Evolutionary conservation across 2,888 invertebrate species (phyloP).

Genomic region (Stictocephala bisonia): DNA sequence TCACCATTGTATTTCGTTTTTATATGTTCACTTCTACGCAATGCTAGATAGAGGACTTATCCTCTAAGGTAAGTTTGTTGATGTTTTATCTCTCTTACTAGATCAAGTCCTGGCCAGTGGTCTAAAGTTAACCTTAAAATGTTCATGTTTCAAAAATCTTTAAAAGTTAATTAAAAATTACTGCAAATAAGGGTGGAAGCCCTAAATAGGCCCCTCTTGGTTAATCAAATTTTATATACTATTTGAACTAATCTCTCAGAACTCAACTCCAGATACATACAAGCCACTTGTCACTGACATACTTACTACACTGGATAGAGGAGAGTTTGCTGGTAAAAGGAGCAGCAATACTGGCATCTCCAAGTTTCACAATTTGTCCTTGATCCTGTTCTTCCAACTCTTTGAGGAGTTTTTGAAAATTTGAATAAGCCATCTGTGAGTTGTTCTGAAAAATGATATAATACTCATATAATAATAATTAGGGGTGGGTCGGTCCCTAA

Average conservation of each 20-base stretch:
- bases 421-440: constrained; percentile 63
- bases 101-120: no score
- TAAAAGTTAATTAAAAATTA: no score
- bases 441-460: constrained; percentile 59
- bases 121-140: no score
- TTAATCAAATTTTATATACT: neutral
- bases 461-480: no score
- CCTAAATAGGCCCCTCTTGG: no score
- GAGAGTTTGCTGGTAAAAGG: constrained; percentile 98
- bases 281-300: constrained; percentile 30
- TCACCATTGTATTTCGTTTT: no score
- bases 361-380: constrained; percentile 91
- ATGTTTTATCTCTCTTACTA: no score
- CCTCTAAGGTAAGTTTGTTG: no score
- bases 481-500: no score
- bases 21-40: no score
- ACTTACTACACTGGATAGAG: constrained; percentile 93
- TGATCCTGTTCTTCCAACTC: constrained; percentile 90
- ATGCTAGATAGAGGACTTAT: no score
- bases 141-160: no score
- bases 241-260: neutral
- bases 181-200: neutral
- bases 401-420: constrained; percentile 78
- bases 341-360: constrained; percentile 99
- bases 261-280: neutral